Conservation (phyloP, 2,888 invertebrate species). For the Neria commutata region DNA sequence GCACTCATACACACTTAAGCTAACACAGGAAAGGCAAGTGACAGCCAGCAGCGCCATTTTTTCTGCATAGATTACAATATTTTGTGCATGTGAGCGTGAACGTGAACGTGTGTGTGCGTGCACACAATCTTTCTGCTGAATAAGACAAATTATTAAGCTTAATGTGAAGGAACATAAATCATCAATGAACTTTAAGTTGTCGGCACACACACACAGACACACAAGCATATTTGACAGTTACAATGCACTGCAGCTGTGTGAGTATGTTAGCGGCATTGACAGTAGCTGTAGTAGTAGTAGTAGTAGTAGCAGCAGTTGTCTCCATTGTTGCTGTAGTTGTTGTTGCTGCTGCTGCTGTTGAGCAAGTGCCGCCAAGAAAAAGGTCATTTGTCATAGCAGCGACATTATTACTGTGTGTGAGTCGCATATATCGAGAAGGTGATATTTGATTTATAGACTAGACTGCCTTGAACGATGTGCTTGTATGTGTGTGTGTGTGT, state of each 20-base stretch:
- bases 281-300: background rate
- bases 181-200: constrained; percentile 16
- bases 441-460: no score
- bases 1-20: background rate
- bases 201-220: background rate
- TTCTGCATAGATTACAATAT: background rate
- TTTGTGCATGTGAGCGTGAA: background rate
- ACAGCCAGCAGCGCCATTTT: background rate
- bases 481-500: no score
- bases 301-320: background rate
- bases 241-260: background rate
- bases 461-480: no score
- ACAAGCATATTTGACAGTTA: background rate
- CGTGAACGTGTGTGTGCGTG: background rate
- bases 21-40: no score
- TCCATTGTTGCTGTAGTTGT: background rate
- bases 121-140: constrained; percentile 11
- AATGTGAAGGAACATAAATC: constrained; percentile 24
- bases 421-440: no score
- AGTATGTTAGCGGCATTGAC: background rate
- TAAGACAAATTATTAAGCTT: constrained; percentile 27
- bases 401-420: constrained; percentile 3
- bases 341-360: background rate
- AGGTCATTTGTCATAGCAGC: constrained; percentile 19
- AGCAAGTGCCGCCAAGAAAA: background rate